These are phyloP conservation scores for Dascyllus trimaculatus DNA, from an alignment of 2,113 vertebrate species.

Conservation along the genomic window DNA sequence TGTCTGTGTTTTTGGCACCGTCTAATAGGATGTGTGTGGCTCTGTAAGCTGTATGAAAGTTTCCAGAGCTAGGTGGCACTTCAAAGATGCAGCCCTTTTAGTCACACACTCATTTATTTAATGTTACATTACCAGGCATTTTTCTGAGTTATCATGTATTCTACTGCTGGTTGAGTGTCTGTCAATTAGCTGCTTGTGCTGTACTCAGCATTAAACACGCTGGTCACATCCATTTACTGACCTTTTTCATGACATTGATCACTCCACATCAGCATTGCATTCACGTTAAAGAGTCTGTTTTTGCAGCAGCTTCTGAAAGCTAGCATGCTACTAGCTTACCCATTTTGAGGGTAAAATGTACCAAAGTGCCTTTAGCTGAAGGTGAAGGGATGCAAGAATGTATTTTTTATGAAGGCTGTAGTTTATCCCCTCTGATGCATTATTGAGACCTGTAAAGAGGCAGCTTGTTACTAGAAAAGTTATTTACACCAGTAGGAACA, in stretches of 20 bases:
- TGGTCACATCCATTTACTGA: not conserved
- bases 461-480: conserved; percentile 59
- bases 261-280: not conserved
- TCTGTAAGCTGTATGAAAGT: conserved; percentile 50
- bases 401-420: conserved; percentile 67
- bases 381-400: conserved; percentile 43
- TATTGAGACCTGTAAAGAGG: conserved; percentile 68
- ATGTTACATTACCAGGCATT: not conserved
- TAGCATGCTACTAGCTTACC: conserved; percentile 28
- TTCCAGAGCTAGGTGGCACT: conserved; percentile 1
- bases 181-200: not conserved
- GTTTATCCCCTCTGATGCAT: conserved; percentile 66
- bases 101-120: not conserved
- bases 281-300: not conserved
- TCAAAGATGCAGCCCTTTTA: not conserved
- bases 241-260: conserved; percentile 26
- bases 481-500: conserved; percentile 54
- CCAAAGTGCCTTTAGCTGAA: conserved; percentile 21
- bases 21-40: not conserved
- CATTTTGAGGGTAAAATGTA: conserved; percentile 3
- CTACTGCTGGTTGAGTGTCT: not conserved
- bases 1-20: conserved; percentile 4
- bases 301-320: not conserved
- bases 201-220: not conserved
- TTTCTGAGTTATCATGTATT: not conserved